Evolutionary conservation across 2,113 vertebrate species (phyloP).

Genomic region (Entomyzon cyanotis): DNA sequence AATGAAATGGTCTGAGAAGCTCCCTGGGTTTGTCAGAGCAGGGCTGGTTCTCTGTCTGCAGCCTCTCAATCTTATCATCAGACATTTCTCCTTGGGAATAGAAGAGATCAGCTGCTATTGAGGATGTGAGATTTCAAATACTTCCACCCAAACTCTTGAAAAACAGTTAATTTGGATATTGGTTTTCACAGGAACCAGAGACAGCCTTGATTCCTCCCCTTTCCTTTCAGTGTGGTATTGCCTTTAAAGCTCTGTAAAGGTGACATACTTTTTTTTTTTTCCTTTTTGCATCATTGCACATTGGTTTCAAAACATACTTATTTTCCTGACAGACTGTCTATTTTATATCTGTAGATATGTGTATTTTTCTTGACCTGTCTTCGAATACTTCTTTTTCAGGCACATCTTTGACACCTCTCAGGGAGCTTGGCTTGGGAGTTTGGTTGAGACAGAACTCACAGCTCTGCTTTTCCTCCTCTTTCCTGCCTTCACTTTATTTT

Average conservation of each 20-base stretch:
- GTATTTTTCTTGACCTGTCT: slow-evolving; percentile 17
- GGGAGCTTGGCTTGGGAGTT: neutral
- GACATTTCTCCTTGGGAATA: neutral
- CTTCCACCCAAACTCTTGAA: neutral
- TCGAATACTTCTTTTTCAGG: neutral
- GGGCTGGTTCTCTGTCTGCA: neutral
- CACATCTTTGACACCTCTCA: neutral
- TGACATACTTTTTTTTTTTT: neutral
- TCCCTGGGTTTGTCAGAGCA: neutral
- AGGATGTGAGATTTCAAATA: neutral
- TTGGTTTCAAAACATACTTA: neutral
- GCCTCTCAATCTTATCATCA: neutral
- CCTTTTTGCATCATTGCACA: neutral
- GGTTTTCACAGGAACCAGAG: neutral
- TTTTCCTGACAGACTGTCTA: slow-evolving; percentile 10
- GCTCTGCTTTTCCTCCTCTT: neutral
- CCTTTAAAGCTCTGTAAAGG: neutral
- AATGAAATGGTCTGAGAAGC: neutral
- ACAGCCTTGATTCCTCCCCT: neutral
- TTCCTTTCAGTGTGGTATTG: neutral
- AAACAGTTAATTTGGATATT: neutral
- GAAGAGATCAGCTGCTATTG: neutral
- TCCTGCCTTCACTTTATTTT: neutral
- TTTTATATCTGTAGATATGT: neutral
- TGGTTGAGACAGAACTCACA: neutral